Conservation (phyloP, 2,888 invertebrate genomes). For the Zaprionus obscuricornis region DNA sequence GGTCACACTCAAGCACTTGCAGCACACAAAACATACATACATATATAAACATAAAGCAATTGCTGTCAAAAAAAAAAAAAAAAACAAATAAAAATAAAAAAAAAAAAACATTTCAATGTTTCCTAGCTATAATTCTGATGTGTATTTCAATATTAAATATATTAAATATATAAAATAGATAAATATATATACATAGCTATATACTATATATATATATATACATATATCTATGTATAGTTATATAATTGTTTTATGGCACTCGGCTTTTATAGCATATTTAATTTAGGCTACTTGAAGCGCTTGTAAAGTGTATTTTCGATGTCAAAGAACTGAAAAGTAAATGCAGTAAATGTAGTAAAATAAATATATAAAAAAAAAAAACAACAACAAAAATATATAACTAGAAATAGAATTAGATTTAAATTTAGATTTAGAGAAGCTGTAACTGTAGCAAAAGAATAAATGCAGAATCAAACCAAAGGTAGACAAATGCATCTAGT, state of each 20-base stretch:
- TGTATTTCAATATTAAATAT: conserved; percentile 34
- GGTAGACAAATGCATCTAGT: conserved; percentile 72
- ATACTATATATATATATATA: neutral
- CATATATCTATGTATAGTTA: too few species aligned
- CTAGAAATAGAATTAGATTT: conserved; percentile 3
- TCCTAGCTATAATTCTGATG: conserved; percentile 21
- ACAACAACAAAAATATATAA: too few species aligned
- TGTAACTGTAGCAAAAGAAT: too few species aligned
- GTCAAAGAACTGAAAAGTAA: conserved; percentile 11
- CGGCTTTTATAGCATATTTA: conserved; percentile 11
- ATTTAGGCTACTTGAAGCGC: conserved; percentile 29
- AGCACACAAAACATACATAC: too few species aligned
- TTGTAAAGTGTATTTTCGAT: conserved; percentile 56
- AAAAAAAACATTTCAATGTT: too few species aligned
- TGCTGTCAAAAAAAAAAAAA: too few species aligned
- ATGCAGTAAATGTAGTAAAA: conserved; percentile 3
- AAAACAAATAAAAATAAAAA: too few species aligned
- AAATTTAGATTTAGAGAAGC: conserved; percentile 3
- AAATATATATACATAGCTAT: neutral
- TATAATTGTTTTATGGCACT: conserved; percentile 27
- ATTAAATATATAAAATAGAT: neutral
- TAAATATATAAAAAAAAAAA: conserved; percentile 4
- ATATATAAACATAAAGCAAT: too few species aligned
- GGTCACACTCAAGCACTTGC: too few species aligned
- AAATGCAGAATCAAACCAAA: too few species aligned